Base-by-base conservation (phyloP, 2,888 invertebrate genomes). In the Pachliopta kotzebuea region DNA sequence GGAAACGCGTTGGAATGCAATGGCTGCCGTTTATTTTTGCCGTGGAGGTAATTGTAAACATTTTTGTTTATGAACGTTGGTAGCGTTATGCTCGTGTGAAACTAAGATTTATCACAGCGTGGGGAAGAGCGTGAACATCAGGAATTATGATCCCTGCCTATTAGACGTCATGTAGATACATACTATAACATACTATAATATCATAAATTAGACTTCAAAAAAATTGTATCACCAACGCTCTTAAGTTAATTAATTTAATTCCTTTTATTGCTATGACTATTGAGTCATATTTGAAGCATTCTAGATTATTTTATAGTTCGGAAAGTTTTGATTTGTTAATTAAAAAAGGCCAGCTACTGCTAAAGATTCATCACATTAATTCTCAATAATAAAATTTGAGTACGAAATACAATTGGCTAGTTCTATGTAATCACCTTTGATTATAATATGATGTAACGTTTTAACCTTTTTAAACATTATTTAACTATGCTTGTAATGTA, bases 11-110 rank as follows among this genome's bases (percentile, higher is more conserved):
- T 45, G 65, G 65, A 61, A 65, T 65, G 61, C 60, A 42, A 2
- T 58, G 65, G 57, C 56, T 57, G 49, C 57, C 65, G 61, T 65
- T 61, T 65, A 65, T 65, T 65, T 65, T 61, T 61, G 65, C 42
- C 24, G 18, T 58, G 21, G 65, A 65, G 61, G 61, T 65, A 53
- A 65, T 61, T 60, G 57, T 57, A 65, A 65, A 57, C 61, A 61
- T 65, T 65, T 65, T 65, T 58, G 65, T 65, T 65, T 65, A 65
- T 54, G 65, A 61, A 65, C 26, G 54, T 20, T 61, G 17, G 54
- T 45, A 31, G 31, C 53, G 53, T 57, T 61, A 65, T 57, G 52
- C 31, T 49, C 58, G 58, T 20, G 11, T 26, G 60, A 54, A 62
- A 55, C 54, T 59, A 62, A 62, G 49, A 65, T 61, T 60, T 61